Evolutionary conservation across 2,113 vertebrate species (phyloP).

Genomic region (Pimephales promelas): DNA sequence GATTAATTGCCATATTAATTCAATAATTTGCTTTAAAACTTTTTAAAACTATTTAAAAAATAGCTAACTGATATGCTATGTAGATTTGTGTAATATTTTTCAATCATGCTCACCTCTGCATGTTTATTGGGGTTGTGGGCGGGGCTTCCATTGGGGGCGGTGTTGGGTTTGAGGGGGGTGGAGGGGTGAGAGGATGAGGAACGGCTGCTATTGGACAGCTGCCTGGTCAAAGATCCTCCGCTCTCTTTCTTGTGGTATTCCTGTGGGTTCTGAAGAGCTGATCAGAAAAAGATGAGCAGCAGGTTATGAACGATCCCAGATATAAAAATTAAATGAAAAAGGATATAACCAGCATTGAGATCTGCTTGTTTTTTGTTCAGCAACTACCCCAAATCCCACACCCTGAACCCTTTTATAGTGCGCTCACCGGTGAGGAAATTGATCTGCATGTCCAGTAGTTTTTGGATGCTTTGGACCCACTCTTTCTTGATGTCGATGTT

Average conservation of each 20-base stretch:
- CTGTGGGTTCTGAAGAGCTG: slow-evolving; percentile 96
- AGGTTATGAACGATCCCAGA: neutral
- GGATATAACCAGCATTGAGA: neutral
- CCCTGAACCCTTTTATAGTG: neutral
- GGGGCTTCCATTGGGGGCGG: slow-evolving; percentile 92
- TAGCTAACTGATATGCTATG: neutral
- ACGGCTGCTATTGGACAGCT: slow-evolving; percentile 76
- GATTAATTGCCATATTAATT: neutral
- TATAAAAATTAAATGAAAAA: neutral
- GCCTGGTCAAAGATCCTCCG: slow-evolving; percentile 76
- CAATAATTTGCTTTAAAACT: neutral
- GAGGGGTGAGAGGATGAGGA: slow-evolving; percentile 82
- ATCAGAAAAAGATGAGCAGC: neutral
- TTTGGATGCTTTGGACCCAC: slow-evolving; percentile 89
- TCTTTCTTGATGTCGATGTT: slow-evolving; percentile 88
- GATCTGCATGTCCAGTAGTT: slow-evolving; percentile 91
- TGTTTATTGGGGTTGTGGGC: slow-evolving; percentile 83
- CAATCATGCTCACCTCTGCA: slow-evolving; percentile 76
- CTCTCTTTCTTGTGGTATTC: slow-evolving; percentile 94
- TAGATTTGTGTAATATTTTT: neutral
- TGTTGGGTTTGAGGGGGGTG: slow-evolving; percentile 80
- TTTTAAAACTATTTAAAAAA: neutral
- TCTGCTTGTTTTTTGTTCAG: neutral
- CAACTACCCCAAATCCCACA: neutral
- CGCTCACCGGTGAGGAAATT: slow-evolving; percentile 91